phyloP scores from a whole-genome alignment of 2,797 vertebrate species.

The Strix occidentalis region DNA sequence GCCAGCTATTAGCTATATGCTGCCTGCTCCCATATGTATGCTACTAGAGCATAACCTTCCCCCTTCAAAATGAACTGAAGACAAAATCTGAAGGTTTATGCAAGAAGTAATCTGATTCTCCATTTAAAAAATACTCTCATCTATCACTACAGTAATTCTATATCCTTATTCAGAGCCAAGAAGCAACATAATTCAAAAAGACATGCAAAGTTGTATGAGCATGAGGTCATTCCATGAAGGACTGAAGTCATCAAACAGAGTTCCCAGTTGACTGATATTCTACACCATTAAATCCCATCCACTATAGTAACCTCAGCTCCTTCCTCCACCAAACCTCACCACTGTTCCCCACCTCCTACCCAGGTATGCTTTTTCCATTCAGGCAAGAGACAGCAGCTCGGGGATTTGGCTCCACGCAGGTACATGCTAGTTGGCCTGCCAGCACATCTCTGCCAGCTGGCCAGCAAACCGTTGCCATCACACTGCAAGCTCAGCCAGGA shows the following conservation, averaged over 20 bases:
- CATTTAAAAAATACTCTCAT: background rate
- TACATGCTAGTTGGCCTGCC: background rate
- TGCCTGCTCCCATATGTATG: background rate
- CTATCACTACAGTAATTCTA: background rate
- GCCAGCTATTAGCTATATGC: background rate
- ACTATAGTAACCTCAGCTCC: background rate
- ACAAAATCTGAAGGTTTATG: background rate
- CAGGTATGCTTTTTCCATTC: background rate
- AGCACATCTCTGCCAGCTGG: background rate
- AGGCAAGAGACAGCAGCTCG: background rate
- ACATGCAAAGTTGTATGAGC: background rate
- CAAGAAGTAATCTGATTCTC: background rate
- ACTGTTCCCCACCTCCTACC: background rate
- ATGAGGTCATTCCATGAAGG: background rate
- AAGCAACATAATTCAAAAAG: background rate
- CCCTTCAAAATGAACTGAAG: background rate
- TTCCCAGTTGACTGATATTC: background rate
- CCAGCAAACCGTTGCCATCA: background rate
- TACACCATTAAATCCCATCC: background rate
- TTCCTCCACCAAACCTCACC: background rate
- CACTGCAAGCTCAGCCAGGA: background rate
- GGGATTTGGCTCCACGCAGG: background rate
- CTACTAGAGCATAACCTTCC: background rate
- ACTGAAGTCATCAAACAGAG: background rate
- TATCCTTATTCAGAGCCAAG: background rate